Evolutionary conservation across 2,113 vertebrate species (phyloP).

Genomic region (Baryphthengus martii): DNA sequence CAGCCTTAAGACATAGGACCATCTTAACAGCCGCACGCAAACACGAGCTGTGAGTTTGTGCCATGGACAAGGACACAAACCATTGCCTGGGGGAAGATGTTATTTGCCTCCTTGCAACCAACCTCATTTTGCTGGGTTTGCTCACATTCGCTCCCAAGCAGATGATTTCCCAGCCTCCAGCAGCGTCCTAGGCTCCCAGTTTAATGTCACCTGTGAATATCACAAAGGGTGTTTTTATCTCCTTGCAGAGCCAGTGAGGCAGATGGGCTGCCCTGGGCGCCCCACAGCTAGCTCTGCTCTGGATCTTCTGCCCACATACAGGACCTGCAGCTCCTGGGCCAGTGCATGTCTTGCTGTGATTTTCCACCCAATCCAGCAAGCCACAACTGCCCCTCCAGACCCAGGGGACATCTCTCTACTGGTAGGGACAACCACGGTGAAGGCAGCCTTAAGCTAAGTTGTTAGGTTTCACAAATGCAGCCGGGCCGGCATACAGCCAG

Average conservation of each 20-base stretch:
- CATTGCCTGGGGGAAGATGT: not conserved
- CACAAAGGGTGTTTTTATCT: not conserved
- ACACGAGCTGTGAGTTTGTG: not conserved
- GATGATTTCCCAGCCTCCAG: not conserved
- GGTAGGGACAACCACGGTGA: not conserved
- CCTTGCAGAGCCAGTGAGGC: not conserved
- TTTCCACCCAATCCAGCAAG: not conserved
- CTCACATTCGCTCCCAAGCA: not conserved
- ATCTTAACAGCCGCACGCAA: not conserved
- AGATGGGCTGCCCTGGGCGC: not conserved
- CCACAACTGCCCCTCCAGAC: not conserved
- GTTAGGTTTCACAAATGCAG: not conserved
- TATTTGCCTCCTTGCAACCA: not conserved
- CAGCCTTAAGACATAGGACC: not conserved
- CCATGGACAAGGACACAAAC: not conserved
- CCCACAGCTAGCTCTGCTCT: not conserved
- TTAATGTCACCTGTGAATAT: not conserved
- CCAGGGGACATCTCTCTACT: not conserved
- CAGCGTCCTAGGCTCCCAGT: not conserved
- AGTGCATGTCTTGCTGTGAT: not conserved
- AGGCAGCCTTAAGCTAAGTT: not conserved
- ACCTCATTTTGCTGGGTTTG: not conserved
- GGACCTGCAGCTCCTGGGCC: not conserved
- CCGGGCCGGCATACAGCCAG: not conserved
- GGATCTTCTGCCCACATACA: rapidly evolving